Conservation (phyloP, 2,113 vertebrate genomes). For the Rhabdornis inornatus region DNA sequence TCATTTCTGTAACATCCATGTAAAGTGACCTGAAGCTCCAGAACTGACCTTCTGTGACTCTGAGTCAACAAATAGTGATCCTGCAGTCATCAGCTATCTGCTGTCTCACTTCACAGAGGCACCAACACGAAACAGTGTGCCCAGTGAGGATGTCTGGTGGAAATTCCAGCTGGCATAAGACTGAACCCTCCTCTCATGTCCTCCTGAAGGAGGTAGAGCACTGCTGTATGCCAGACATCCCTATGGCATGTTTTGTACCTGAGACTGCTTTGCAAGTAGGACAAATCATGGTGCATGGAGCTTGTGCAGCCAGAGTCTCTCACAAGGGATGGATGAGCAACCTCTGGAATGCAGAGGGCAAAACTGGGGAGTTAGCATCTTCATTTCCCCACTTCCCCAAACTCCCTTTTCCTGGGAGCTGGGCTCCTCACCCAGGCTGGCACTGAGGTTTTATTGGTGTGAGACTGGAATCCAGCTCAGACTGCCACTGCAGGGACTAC, state of each 20-base stretch:
- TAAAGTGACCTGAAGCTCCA: not conserved
- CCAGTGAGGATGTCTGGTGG: not conserved
- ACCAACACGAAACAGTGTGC: accelerated
- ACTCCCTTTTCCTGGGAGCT: not conserved
- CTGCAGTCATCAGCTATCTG: not conserved
- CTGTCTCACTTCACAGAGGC: accelerated
- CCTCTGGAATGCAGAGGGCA: not conserved
- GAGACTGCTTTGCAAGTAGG: not conserved
- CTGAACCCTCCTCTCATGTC: not conserved
- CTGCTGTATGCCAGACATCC: not conserved
- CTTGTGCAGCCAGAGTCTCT: not conserved
- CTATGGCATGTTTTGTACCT: not conserved
- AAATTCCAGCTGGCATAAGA: not conserved
- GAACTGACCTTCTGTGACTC: not conserved
- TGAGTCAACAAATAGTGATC: not conserved
- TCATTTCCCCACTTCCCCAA: not conserved
- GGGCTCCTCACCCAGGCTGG: not conserved
- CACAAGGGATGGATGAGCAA: not conserved
- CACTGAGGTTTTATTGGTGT: not conserved
- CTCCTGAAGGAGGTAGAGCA: not conserved
- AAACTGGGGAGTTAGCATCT: not conserved
- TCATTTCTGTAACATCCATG: not conserved
- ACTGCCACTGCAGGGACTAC: not conserved
- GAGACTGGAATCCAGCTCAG: not conserved
- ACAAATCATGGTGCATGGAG: not conserved